Conservation (phyloP, 1,140 invertebrate genomes). For the Panagrolaimus sp. region DNA sequence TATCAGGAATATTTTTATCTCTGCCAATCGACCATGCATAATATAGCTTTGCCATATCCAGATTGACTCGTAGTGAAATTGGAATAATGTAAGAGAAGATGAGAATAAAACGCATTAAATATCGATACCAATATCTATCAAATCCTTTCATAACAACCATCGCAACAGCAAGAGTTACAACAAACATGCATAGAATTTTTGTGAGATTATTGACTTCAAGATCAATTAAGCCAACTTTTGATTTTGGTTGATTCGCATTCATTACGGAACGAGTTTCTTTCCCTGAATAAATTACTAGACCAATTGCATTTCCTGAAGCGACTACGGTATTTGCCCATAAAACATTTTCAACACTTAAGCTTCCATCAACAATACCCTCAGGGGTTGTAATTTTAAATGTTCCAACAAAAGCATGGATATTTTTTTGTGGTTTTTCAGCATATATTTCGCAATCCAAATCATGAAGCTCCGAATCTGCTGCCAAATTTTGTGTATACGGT, state of each 20-base stretch:
- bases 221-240: slow-evolving; percentile 88
- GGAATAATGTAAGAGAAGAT: slow-evolving; percentile 99
- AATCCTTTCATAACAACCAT: slow-evolving; percentile 70
- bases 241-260: slow-evolving; percentile 91
- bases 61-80: slow-evolving; percentile 90
- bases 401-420: slow-evolving; percentile 95
- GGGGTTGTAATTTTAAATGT: slow-evolving; percentile 62
- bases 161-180: slow-evolving; percentile 79
- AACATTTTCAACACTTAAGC: slow-evolving; percentile 89
- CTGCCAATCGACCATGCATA: slow-evolving; percentile 93
- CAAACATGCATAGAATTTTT: slow-evolving; percentile 80
- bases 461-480: slow-evolving; percentile 74
- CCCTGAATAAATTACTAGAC: slow-evolving; percentile 93
- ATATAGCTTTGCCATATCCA: slow-evolving; percentile 95
- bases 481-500: slow-evolving; percentile 79
- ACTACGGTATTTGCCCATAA: slow-evolving; percentile 97
- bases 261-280: slow-evolving; percentile 90
- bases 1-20: slow-evolving; percentile 83
- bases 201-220: slow-evolving; percentile 65
- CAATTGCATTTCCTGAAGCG: slow-evolving; percentile 82
- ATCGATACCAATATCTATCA: slow-evolving; percentile 73
- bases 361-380: slow-evolving; percentile 60
- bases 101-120: slow-evolving; percentile 89
- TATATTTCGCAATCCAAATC: slow-evolving; percentile 80
- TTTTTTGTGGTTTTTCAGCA: slow-evolving; percentile 92